phyloP scores from a whole-genome alignment of 2,888 invertebrate genomes.

The Zaprionus obscuricornis region DNA sequence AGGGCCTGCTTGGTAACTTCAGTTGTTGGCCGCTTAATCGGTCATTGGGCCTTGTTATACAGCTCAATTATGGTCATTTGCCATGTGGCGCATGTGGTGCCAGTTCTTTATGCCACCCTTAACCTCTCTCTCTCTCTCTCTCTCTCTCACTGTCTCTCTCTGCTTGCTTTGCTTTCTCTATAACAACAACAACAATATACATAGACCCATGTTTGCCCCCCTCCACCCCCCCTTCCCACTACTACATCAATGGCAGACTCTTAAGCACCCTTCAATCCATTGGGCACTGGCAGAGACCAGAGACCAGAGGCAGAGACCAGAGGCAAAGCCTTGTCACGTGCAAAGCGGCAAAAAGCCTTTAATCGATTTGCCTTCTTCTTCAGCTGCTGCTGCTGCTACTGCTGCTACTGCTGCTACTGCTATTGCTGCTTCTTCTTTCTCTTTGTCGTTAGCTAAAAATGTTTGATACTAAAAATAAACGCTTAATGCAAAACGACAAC shows the following conservation, averaged over 20 bases:
- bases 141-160: background rate
- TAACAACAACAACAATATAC: background rate
- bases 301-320: too few species aligned
- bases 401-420: background rate
- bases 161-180: background rate
- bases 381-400: too few species aligned
- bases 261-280: background rate
- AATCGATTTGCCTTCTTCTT: slow-evolving; percentile 64
- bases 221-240: too few species aligned
- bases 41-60: slow-evolving; percentile 78
- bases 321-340: slow-evolving; percentile 52
- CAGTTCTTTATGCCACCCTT: slow-evolving; percentile 27
- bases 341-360: slow-evolving; percentile 59
- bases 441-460: slow-evolving; percentile 48
- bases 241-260: too few species aligned
- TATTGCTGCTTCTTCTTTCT: background rate
- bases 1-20: too few species aligned
- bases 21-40: slow-evolving; percentile 66
- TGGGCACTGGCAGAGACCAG: too few species aligned
- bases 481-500: slow-evolving; percentile 54
- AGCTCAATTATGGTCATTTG: slow-evolving; percentile 75
- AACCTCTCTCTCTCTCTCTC: slow-evolving; percentile 6
- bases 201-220: background rate
- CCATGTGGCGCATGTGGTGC: slow-evolving; percentile 68
- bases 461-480: slow-evolving; percentile 65